Base-by-base conservation (phyloP, 2,888 invertebrate species). In the Leptura quadrifasciata region DNA sequence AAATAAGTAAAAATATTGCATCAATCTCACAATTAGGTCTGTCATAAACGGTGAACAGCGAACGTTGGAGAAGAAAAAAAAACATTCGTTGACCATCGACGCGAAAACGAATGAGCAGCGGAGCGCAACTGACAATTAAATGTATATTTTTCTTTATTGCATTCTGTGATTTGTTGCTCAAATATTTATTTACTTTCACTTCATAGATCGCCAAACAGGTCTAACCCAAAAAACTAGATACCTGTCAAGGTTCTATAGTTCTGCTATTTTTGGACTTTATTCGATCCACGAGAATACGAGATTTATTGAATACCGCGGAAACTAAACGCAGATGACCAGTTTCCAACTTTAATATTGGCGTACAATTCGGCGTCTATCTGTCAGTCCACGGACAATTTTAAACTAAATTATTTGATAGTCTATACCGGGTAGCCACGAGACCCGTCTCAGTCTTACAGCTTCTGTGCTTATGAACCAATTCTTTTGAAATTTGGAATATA, bases 111-210 rank as follows among this genome's bases (percentile, higher is more conserved):
- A 60, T 12, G 21, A 35, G n/a, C 67, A 67, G 52, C 64, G 20
- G 57, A 60, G 27, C 73, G 73, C 12, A 60, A 73, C 73, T 17
- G 17, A 47, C 65, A 73, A 67, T 68, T 57, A 67, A 73, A 55
- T 39, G 39, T 69, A 57, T 58, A 69, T 69, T 69, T 69, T 69
- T 58, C 69, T 69, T 58, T 58, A 35, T 58, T 69, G 65, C 65
- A 65, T 65, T 65, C 54, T 64, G 47, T 20, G 63, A 64, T 64
- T 20, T 64, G 69, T 69, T 69, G 58, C 69, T 58, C 58, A 69
- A 69, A 69, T 69, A 69, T 69, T 69, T 69, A 27, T 58, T 58
- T 58, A 58, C 69, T 69, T 69, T 58, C 57, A 58, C 39, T 57
- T 69, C 35, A 39, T n/a, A 54, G 9, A 24, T 12, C 24, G 65